Evolutionary conservation across 2,888 invertebrate species (phyloP).

Genomic region (Caenorhabditis uteleia): DNA sequence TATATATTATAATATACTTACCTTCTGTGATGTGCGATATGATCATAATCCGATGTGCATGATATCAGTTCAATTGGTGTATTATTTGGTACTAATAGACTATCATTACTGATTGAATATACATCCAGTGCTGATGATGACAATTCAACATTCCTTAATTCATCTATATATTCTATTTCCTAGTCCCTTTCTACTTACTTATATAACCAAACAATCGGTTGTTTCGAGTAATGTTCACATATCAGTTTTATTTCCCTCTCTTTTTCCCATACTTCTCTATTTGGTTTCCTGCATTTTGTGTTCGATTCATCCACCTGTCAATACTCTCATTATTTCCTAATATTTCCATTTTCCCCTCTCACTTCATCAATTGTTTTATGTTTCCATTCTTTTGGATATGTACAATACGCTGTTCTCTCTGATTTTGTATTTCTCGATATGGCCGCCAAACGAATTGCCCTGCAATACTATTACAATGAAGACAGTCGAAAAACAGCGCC

Average conservation of each 20-base stretch:
- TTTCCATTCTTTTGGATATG: constrained; percentile 35
- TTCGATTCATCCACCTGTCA: constrained; percentile 6
- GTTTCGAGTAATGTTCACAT: constrained; percentile 9
- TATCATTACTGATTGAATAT: constrained; percentile 13
- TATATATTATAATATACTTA: not conserved
- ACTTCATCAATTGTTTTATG: constrained; percentile 27
- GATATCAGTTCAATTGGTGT: constrained; percentile 12
- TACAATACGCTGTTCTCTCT: constrained; percentile 30
- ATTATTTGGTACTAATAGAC: constrained; percentile 14
- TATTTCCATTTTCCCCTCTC: too few species aligned
- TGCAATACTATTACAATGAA: constrained; percentile 3
- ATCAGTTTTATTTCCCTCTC: constrained; percentile 19
- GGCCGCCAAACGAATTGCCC: constrained; percentile 7
- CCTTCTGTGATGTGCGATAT: constrained; percentile 24
- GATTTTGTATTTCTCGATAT: constrained; percentile 12
- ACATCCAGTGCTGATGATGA: constrained; percentile 24
- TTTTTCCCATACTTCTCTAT: constrained; percentile 11
- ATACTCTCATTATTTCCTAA: not conserved
- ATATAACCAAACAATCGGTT: constrained; percentile 28
- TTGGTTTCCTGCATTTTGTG: constrained; percentile 19
- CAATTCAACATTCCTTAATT: constrained; percentile 11
- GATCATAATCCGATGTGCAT: constrained; percentile 23
- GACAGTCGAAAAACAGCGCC: constrained; percentile 28
- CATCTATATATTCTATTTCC: not conserved
- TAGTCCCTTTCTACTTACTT: constrained; percentile 10